Percentiles rank a stretch among this genome's conserved stretches.
Evolutionary conservation across 2,888 invertebrate genomes (phyloP).

Genomic region (Drosophila mulleri): DNA sequence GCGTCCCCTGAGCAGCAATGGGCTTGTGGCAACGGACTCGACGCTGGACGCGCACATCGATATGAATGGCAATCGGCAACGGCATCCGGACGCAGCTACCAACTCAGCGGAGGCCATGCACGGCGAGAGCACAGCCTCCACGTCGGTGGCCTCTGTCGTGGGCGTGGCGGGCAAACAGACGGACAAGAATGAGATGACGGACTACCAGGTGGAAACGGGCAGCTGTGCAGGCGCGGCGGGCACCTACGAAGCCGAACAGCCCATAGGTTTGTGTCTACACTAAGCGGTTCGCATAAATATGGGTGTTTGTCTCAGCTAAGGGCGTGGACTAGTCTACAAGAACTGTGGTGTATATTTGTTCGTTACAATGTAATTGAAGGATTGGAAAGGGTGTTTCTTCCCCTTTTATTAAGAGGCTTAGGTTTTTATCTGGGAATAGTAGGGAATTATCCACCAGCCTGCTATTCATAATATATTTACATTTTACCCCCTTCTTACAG

Average conservation of each 20-base stretch:
- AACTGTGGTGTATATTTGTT: too few relatives aligned
- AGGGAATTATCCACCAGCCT: not conserved
- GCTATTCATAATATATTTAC: too few relatives aligned
- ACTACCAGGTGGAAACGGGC: conserved; percentile 77
- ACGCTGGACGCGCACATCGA: conserved; percentile 67
- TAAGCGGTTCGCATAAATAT: not conserved
- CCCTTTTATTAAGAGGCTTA: too few relatives aligned
- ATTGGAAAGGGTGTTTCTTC: too few relatives aligned
- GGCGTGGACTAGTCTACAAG: too few relatives aligned
- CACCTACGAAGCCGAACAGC: conserved; percentile 77
- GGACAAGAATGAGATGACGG: conserved; percentile 65
- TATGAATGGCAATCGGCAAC: conserved; percentile 76
- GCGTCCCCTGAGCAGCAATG: conserved; percentile 78
- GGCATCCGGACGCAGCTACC: conserved; percentile 23
- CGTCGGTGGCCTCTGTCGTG: conserved; percentile 36
- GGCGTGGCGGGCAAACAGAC: conserved; percentile 19
- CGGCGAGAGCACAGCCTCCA: conserved; percentile 42
- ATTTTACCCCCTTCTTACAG: conserved; percentile 50
- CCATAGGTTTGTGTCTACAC: conserved; percentile 68
- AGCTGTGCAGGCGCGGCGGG: conserved; percentile 66
- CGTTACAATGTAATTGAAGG: too few relatives aligned
- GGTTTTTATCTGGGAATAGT: too few relatives aligned
- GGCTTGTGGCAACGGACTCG: conserved; percentile 73
- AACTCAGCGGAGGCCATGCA: conserved; percentile 13
- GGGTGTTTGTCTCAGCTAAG: not conserved